Conservation (phyloP, 1,140 invertebrate species). For the Drosophila sp. region DNA sequence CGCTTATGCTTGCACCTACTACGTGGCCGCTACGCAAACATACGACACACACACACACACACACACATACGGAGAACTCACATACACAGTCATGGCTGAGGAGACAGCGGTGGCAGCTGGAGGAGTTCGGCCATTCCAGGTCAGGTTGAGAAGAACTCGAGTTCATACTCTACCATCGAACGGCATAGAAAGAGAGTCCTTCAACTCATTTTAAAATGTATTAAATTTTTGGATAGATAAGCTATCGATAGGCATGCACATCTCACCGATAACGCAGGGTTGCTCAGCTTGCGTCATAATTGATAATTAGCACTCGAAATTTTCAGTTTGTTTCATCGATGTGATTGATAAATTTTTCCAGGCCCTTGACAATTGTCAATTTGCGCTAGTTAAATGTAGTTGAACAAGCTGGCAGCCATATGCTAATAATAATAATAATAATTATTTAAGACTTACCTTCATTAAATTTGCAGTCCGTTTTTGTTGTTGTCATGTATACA, state of each 20-base stretch:
- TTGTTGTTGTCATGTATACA: too few relatives aligned
- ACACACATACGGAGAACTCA: slow-evolving; percentile 26
- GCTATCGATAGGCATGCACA: slow-evolving; percentile 5
- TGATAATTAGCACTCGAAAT: too few relatives aligned
- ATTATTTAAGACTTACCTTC: too few relatives aligned
- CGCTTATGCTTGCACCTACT: slow-evolving; percentile 82
- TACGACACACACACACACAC: slow-evolving; percentile 14
- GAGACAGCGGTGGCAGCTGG: slow-evolving; percentile 9
- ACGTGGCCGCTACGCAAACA: slow-evolving; percentile 57
- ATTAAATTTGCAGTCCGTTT: too few relatives aligned
- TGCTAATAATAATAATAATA: too few relatives aligned
- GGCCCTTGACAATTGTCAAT: too few relatives aligned
- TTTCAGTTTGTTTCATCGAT: too few relatives aligned
- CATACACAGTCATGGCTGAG: slow-evolving; percentile 2
- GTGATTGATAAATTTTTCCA: too few relatives aligned
- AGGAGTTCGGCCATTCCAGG: slow-evolving; percentile 2
- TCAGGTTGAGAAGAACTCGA: slow-evolving; percentile 36
- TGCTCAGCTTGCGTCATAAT: too few relatives aligned
- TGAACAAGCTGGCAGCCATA: too few relatives aligned
- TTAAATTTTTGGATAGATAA: not conserved
- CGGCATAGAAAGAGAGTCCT: not conserved
- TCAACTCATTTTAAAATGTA: not conserved
- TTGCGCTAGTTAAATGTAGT: too few relatives aligned
- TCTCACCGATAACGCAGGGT: not conserved
- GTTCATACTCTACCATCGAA: slow-evolving; percentile 35